Conservation (phyloP, 1,140 invertebrate species). For the Notospermus geniculatus region DNA sequence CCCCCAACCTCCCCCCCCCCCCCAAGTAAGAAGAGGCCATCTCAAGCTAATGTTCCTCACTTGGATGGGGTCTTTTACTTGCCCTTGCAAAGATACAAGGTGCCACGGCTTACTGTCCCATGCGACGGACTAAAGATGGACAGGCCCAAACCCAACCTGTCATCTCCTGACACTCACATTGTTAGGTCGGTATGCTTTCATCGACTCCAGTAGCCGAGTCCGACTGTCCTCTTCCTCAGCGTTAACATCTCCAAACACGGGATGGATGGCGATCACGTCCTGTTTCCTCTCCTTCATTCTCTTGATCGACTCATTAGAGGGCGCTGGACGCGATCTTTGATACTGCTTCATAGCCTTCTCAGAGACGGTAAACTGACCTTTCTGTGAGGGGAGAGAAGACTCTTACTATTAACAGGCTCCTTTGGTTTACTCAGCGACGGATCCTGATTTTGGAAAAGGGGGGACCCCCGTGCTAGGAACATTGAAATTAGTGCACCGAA, state of each 20-base stretch:
- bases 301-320: conserved; percentile 85
- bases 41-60: no score
- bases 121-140: no score
- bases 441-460: neutral
- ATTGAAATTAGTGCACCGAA: no score
- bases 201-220: conserved; percentile 65
- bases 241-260: conserved; percentile 58
- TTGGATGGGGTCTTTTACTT: no score
- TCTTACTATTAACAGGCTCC: neutral
- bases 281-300: conserved; percentile 67
- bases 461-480: no score
- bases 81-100: no score
- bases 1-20: no score
- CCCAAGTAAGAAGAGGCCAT: no score
- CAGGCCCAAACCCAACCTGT: no score
- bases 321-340: conserved; percentile 75
- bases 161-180: conserved; percentile 64
- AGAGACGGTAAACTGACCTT: conserved; percentile 72
- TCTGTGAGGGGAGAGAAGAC: conserved; percentile 65
- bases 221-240: conserved; percentile 27
- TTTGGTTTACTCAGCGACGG: neutral
- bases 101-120: no score
- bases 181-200: conserved; percentile 80
- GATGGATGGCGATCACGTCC: conserved; percentile 57
- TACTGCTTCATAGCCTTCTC: conserved; percentile 91